Percentiles rank a stretch among this genome's conserved stretches.
Conservation (phyloP, 2,113 vertebrate species). For the Gyps fulvus region DNA sequence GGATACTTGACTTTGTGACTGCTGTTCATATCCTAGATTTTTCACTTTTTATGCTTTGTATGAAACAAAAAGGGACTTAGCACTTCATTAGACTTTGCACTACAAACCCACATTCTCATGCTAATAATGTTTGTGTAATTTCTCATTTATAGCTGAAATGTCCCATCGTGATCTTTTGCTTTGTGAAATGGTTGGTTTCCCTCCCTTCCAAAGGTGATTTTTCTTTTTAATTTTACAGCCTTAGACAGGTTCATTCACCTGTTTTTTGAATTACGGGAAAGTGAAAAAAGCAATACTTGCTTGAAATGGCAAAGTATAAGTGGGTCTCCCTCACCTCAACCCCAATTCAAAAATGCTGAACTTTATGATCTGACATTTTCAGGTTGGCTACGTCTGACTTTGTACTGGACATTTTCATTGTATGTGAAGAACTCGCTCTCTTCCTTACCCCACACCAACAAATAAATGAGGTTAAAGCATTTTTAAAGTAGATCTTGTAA, state of each 20-base stretch:
- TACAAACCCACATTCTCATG: neutral
- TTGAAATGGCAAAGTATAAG: slow-evolving; percentile 15
- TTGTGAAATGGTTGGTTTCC: neutral
- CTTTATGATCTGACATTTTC: slow-evolving; percentile 30
- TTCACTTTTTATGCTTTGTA: neutral
- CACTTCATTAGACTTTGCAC: neutral
- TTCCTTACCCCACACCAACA: neutral
- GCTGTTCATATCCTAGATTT: neutral
- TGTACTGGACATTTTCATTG: neutral
- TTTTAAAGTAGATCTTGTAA: neutral
- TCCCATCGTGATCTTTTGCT: neutral
- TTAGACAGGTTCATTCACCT: slow-evolving; percentile 13
- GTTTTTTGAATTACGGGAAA: neutral
- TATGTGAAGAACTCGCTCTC: neutral
- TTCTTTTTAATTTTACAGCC: slow-evolving; percentile 22
- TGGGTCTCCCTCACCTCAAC: neutral
- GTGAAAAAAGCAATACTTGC: neutral
- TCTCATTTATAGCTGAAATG: neutral
- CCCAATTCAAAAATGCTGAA: slow-evolving; percentile 4
- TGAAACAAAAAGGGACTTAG: neutral
- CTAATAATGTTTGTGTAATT: neutral
- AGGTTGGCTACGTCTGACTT: neutral
- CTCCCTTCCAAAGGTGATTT: neutral
- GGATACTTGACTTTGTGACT: neutral
- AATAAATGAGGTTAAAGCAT: neutral